A percentile compares a stretch with the other conserved stretches of the same genome.
phyloP scores from a whole-genome alignment of 2,797 vertebrate species.

The Diglossa cyanea region DNA sequence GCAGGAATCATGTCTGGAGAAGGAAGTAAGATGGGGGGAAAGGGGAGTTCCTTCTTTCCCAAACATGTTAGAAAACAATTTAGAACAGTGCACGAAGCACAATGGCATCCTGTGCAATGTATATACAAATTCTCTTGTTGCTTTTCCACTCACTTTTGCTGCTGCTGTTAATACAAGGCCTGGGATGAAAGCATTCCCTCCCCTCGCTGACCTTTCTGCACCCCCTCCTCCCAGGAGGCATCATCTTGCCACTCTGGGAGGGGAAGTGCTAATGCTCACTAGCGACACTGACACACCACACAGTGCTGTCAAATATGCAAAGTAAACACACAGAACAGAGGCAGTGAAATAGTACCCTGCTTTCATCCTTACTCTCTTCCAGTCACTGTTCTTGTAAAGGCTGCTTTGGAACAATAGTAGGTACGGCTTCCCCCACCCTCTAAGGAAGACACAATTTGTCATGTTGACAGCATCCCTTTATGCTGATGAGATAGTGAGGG shows the following conservation, averaged over 20 bases:
- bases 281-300: background rate
- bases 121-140: background rate
- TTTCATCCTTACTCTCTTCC: background rate
- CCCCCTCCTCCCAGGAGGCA: background rate
- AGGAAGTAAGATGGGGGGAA: background rate
- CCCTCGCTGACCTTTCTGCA: background rate
- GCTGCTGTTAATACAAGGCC: background rate
- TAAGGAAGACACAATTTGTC: constrained; percentile 28
- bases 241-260: background rate
- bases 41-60: background rate
- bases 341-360: background rate
- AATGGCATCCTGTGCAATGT: background rate
- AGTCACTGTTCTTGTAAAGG: background rate
- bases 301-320: background rate
- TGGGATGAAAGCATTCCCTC: background rate
- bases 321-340: background rate
- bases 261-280: background rate
- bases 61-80: background rate
- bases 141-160: background rate
- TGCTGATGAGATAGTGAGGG: constrained; percentile 40
- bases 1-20: background rate
- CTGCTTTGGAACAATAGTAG: background rate
- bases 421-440: accelerated
- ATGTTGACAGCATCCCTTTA: constrained; percentile 52
- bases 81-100: background rate